Base-by-base conservation (phyloP, 2,113 vertebrate species). In the Phrynocephalus versicolor region DNA sequence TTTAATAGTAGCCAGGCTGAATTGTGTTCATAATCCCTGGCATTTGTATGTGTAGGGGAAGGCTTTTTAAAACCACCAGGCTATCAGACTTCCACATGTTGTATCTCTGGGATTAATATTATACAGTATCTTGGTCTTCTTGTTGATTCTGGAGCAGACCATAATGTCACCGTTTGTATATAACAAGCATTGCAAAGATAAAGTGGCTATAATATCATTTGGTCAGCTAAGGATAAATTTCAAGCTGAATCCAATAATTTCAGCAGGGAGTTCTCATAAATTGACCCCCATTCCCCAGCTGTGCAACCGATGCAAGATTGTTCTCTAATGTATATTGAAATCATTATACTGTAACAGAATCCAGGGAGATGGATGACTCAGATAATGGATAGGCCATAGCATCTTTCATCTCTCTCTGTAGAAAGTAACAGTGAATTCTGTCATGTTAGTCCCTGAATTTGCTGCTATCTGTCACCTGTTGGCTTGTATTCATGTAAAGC, bases 1-100 rank as follows among this genome's bases (percentile, higher is more conserved):
- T n/a, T 33, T 16, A 19, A 55, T 45, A 41, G 74, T 0, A 33
- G 45, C 1, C 82, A 80, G 67, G 39, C 71, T 83, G 18, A 89
- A 64, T 10, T 76, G 37, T 60, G 57, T 15, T 87, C 84, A 62
- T 89, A 15, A 88, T 78, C 87, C 45, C 45, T 51, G 45, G 45
- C 45, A 51, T 51, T 51, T 76, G 89, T 81, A 82, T 37, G 57
- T 87, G 88, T 3, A 27, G 30, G 23, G 21, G 2, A 87, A 87
- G 58, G 14, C 0, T 13, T 78, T 64, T 74, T n/a, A 58, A 71
- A 79, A 83, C 35, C 80, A 45, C n/a, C 0, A 0, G 64, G 57
- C 3, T 27, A 85, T 71, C 75, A 88, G 82, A 88, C 51, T 88
- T 88, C 55, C n/a, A 89, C 82, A 74, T 8, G 23, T 2, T 12